Conservation (phyloP, 1,140 invertebrate species). For the Drosophila prosaltans region DNA sequence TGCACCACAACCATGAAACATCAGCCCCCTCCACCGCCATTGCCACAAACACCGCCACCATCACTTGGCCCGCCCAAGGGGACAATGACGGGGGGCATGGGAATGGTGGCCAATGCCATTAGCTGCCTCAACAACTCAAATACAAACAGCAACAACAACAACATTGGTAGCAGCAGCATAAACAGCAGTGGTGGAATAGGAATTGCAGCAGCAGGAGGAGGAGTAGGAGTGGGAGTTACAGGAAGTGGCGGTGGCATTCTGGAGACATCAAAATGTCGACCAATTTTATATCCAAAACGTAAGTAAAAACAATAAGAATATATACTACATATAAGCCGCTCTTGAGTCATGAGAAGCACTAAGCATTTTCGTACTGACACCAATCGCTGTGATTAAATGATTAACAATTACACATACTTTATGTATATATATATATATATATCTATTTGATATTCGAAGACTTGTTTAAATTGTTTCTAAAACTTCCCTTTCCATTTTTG, state of each 20-base stretch:
- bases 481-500: no score
- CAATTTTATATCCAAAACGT: slow-evolving; percentile 71
- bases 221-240: neutral
- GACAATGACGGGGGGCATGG: slow-evolving; percentile 18
- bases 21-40: slow-evolving; percentile 55
- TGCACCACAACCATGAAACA: slow-evolving; percentile 52
- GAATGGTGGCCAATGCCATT: slow-evolving; percentile 50
- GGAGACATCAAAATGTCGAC: slow-evolving; percentile 55
- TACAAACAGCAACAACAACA: slow-evolving; percentile 37
- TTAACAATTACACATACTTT: no score
- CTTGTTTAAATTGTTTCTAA: no score
- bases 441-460: no score
- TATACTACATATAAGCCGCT: neutral
- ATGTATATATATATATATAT: no score
- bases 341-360: no score
- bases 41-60: slow-evolving; percentile 56
- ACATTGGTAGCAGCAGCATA: slow-evolving; percentile 36
- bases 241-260: neutral
- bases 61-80: slow-evolving; percentile 28
- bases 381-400: neutral
- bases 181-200: slow-evolving; percentile 20
- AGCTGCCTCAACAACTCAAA: slow-evolving; percentile 42
- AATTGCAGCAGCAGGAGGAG: neutral
- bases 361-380: neutral
- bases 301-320: slow-evolving; percentile 38